These are phyloP conservation scores for Lasioglossum pauxillum DNA, from an alignment of 2,888 invertebrate genomes.

Conservation along the genomic window DNA sequence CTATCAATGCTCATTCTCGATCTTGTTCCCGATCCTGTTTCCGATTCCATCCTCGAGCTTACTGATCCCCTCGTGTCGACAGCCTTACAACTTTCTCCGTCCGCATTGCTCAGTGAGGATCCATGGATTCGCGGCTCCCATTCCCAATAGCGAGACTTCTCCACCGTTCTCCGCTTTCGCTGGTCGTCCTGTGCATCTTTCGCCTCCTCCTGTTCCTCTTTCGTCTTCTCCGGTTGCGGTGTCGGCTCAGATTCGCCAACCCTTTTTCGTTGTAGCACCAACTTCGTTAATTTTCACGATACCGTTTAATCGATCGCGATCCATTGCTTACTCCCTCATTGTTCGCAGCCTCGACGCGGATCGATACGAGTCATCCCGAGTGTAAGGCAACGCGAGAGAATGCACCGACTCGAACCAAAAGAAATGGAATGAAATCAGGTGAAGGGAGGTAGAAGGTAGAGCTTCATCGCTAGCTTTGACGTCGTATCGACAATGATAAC, in stretches of 20 bases:
- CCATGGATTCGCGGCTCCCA: constrained; percentile 65
- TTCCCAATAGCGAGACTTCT: constrained; percentile 67
- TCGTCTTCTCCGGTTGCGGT: neutral
- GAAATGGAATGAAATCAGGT: neutral
- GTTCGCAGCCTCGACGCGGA: neutral
- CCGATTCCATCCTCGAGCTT: neutral
- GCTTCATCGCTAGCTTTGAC: neutral
- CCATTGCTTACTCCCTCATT: constrained; percentile 41
- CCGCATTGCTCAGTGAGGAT: constrained; percentile 36
- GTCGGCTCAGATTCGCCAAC: neutral
- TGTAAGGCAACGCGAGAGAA: neutral
- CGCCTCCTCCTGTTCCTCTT: neutral
- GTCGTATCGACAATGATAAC: neutral
- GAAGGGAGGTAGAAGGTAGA: neutral
- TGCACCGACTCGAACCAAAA: neutral
- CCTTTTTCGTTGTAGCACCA: constrained; percentile 8
- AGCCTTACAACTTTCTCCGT: constrained; percentile 47
- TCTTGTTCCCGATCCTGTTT: neutral
- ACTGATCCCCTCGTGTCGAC: constrained; percentile 56
- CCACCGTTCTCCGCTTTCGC: neutral
- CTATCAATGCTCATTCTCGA: constrained; percentile 60
- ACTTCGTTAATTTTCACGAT: neutral
- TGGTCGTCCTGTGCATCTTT: neutral
- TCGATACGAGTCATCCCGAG: neutral
- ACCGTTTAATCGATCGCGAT: constrained; percentile 11